Conservation (phyloP, 1,140 invertebrate genomes). For the Temnothorax curvispinosus region DNA sequence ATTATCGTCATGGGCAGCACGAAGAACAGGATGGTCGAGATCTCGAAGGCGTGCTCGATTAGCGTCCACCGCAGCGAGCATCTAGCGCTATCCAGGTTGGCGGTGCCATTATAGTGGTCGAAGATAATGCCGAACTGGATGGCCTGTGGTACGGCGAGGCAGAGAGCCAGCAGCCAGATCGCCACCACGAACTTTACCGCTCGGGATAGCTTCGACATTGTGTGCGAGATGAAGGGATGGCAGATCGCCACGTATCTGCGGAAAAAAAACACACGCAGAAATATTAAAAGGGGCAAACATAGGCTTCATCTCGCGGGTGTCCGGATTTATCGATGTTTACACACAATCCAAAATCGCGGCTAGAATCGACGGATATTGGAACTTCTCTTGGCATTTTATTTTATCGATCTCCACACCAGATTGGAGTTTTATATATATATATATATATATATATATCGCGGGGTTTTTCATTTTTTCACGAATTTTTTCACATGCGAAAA, state of each 20-base stretch:
- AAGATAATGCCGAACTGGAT: slow-evolving; percentile 90
- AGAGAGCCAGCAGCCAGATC: slow-evolving; percentile 90
- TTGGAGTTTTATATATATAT: too few relatives aligned
- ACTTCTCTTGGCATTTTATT: not conserved
- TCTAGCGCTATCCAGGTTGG: slow-evolving; percentile 82
- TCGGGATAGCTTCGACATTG: slow-evolving; percentile 92
- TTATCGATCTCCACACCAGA: not conserved
- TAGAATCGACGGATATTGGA: not conserved
- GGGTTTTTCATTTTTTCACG: too few relatives aligned
- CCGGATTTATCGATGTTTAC: not conserved
- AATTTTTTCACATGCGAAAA: not conserved
- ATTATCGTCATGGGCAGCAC: slow-evolving; percentile 94
- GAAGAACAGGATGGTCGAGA: slow-evolving; percentile 95
- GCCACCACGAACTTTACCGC: slow-evolving; percentile 90
- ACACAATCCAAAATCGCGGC: not conserved
- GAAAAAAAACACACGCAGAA: not conserved
- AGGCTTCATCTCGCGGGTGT: not conserved
- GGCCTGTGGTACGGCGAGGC: slow-evolving; percentile 93
- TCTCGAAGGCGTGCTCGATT: slow-evolving; percentile 91
- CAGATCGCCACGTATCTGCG: slow-evolving; percentile 96
- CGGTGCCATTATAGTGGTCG: slow-evolving; percentile 84
- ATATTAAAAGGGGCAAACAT: not conserved
- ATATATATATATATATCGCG: too few relatives aligned
- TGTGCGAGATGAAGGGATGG: slow-evolving; percentile 95
- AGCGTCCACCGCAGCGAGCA: slow-evolving; percentile 88